phyloP scores from a whole-genome alignment of 2,888 invertebrate species.

The Amiota communis region DNA sequence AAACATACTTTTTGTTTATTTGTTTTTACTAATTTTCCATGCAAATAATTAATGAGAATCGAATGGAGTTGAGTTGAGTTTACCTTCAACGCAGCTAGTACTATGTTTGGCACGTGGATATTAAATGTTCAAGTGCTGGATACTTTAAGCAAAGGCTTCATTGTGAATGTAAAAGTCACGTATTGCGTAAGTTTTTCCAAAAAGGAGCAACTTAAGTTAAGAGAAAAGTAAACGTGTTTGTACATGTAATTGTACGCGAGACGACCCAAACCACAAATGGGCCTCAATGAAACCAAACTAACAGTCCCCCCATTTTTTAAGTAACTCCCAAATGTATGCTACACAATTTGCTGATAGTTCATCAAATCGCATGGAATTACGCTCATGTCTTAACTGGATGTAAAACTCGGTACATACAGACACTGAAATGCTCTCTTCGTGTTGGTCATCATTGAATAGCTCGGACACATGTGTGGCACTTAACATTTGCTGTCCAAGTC shows the following conservation, averaged over 20 bases:
- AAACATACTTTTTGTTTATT: slow-evolving; percentile 7
- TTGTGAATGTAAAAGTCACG: slow-evolving; percentile 15
- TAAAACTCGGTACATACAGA: not conserved
- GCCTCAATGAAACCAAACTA: not conserved
- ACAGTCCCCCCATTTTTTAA: not conserved
- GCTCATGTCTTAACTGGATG: slow-evolving; percentile 18
- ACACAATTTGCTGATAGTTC: slow-evolving; percentile 37
- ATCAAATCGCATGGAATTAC: slow-evolving; percentile 36
- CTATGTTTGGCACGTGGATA: not conserved
- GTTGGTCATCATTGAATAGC: slow-evolving; percentile 12
- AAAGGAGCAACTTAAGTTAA: too few species aligned
- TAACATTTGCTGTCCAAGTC: slow-evolving; percentile 15
- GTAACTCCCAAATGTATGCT: slow-evolving; percentile 30
- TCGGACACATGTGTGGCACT: slow-evolving; percentile 20
- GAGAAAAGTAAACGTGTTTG: slow-evolving; percentile 52
- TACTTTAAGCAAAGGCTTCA: not conserved
- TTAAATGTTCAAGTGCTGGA: slow-evolving; percentile 7
- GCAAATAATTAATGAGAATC: slow-evolving; percentile 24
- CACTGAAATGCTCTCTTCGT: slow-evolving; percentile 9
- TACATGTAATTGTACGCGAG: slow-evolving; percentile 47
- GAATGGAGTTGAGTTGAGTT: not conserved
- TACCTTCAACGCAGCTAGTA: not conserved
- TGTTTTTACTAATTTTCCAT: not conserved
- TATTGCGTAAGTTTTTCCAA: slow-evolving; percentile 22
- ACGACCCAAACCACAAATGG: not conserved